Percentiles rank a stretch among this genome's conserved stretches.
These are phyloP conservation scores for Miopithecus talapoin DNA, from an alignment of 2,797 vertebrate species.

Conservation along the genomic window DNA sequence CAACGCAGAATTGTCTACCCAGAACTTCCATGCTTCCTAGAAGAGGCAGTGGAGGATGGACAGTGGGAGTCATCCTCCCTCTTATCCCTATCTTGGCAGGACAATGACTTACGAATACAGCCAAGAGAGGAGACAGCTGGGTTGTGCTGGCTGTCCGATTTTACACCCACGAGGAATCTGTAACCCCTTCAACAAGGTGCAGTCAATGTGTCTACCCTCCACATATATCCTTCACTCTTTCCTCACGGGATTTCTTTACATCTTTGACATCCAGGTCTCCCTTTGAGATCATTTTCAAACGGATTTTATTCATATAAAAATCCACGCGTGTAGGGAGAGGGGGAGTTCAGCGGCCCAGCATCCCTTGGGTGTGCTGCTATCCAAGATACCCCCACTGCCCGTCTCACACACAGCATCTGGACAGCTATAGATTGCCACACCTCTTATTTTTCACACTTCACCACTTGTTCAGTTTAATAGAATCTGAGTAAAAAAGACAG, in stretches of 20 bases:
- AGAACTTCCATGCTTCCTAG: not conserved
- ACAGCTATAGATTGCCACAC: not conserved
- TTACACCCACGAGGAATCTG: not conserved
- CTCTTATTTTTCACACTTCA: not conserved
- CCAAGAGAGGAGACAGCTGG: not conserved
- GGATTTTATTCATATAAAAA: slow-evolving; percentile 8
- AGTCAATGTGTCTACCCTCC: not conserved
- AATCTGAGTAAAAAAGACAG: not conserved
- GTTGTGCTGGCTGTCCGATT: not conserved
- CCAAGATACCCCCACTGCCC: not conserved
- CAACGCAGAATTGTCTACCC: not conserved
- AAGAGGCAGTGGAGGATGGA: not conserved
- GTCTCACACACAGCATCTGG: not conserved
- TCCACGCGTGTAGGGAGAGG: no score
- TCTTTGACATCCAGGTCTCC: not conserved
- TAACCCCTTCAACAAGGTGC: not conserved
- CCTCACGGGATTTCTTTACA: not conserved
- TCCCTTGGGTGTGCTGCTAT: not conserved
- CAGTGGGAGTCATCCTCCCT: not conserved
- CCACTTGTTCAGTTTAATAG: not conserved
- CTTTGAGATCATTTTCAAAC: not conserved
- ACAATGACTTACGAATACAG: not conserved
- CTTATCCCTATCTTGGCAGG: not conserved
- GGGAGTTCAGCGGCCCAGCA: not conserved
- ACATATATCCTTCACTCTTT: not conserved